Conservation (phyloP, 2,797 vertebrate species). For the Alectoris magna region DNA sequence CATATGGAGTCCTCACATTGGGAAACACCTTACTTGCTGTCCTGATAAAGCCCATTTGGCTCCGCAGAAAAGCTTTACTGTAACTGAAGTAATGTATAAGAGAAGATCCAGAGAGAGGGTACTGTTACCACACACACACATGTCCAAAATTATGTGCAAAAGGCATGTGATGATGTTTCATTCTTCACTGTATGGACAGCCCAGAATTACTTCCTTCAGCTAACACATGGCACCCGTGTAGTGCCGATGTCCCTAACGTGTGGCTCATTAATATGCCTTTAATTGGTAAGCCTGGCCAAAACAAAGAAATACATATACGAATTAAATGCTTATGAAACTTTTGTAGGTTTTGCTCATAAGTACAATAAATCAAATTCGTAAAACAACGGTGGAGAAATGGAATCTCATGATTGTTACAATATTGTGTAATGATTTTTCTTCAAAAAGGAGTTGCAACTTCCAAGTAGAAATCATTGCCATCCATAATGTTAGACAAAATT, state of each 20-base stretch:
- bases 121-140: not conserved
- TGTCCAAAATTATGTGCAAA: not conserved
- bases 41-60: not conserved
- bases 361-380: not conserved
- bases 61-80: not conserved
- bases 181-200: not conserved
- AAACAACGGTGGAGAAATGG: not conserved
- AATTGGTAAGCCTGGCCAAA: not conserved
- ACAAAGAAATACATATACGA: not conserved
- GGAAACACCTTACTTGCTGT: not conserved
- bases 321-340: not conserved
- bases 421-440: not conserved
- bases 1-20: not conserved
- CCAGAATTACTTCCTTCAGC: not conserved
- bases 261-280: not conserved
- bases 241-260: not conserved
- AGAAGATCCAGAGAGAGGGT: not conserved
- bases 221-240: not conserved
- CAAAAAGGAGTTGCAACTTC: not conserved
- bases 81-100: rapidly evolving
- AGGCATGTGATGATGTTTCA: not conserved
- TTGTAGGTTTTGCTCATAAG: not conserved
- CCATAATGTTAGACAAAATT: not conserved
- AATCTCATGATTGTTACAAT: not conserved
- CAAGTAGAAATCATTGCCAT: not conserved